Base-by-base conservation (phyloP, 2,113 vertebrate species). In the Zosterops lateralis region DNA sequence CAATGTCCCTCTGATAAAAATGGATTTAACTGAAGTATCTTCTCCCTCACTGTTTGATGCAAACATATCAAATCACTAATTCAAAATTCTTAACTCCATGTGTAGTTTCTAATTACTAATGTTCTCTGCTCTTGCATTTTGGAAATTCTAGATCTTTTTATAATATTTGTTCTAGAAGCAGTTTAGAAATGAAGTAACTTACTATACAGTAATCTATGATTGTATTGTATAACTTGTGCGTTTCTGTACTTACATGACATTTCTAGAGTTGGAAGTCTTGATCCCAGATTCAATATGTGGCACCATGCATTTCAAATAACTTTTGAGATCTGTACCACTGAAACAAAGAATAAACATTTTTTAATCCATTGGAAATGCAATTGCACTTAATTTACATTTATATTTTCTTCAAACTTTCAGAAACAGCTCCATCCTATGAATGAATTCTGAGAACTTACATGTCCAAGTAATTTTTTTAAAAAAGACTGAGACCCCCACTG, bases 311-410 rank as follows among this genome's bases (percentile, higher is more conserved):
- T 94, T 97, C 92, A 98, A 89, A 60, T 98, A 98, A 11, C 89
- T 96, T 90, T 97, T 98, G 94, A 97, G 36, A 10, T 98, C 98
- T 77, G 96, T 82, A 22, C 97, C 96, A 61, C 98, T 98, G 76
- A 66, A 97, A 97, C 22, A 89, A 91, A 20, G 25, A 97, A 89
- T 11, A 48, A 17, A 57, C 13, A 48, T 48, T 31, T 93, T 38
- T 77, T 50, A 84, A 76, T 54, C 17, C 21, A 36, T 91, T 34
- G 58, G 28, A 50, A 75, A 34, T 50, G 28, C 13, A 29, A 31
- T 40, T 92, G n/a, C 31, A 57, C 77, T 94, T 88, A 10, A 65
- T 22, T 61, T 68, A 44, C 66, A 17, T 28, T 70, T 86, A 54
- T 36, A 45, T 44, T 48, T 48, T 80, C 51, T 80, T 76, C 44